Conservation (phyloP, 2,797 vertebrate species). For the Anguilla marmorata region DNA sequence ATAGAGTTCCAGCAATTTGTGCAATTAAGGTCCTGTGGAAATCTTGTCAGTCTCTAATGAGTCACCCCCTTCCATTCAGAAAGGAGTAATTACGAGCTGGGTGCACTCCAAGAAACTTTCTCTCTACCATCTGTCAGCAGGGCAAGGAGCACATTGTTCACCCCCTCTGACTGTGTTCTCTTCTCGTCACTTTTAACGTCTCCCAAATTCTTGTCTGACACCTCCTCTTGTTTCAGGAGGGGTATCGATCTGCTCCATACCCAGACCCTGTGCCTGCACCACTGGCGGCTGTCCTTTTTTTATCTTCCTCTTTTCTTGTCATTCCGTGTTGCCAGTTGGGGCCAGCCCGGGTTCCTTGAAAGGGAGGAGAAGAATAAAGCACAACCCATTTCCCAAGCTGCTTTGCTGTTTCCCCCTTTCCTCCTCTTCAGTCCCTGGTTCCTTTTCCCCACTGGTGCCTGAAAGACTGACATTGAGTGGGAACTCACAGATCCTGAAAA, state of each 20-base stretch:
- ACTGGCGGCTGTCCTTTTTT: neutral
- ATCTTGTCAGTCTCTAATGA: constrained; percentile 48
- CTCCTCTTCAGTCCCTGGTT: neutral
- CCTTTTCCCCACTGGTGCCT: neutral
- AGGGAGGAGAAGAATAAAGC: neutral
- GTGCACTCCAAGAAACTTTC: constrained; percentile 46
- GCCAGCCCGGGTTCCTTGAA: neutral
- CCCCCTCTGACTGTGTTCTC: neutral
- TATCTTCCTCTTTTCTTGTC: constrained; percentile 1
- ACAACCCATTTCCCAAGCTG: neutral
- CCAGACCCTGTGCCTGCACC: neutral
- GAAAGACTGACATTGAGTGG: too few relatives aligned
- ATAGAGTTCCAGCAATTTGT: constrained; percentile 50
- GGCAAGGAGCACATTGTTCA: constrained; percentile 39
- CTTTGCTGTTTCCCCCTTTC: neutral
- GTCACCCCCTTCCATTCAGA: constrained; percentile 43
- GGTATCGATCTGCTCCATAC: neutral
- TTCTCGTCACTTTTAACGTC: constrained; percentile 24
- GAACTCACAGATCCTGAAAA: neutral
- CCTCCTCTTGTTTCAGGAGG: constrained; percentile 21
- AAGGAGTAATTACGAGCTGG: constrained; percentile 51
- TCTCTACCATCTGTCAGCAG: constrained; percentile 48
- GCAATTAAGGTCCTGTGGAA: constrained; percentile 47
- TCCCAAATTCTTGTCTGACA: neutral
- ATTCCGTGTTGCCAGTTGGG: neutral